Percentiles rank a stretch among this genome's conserved stretches.
phyloP scores from a whole-genome alignment of 2,797 vertebrate species.

The Uromys caudimaculatus region DNA sequence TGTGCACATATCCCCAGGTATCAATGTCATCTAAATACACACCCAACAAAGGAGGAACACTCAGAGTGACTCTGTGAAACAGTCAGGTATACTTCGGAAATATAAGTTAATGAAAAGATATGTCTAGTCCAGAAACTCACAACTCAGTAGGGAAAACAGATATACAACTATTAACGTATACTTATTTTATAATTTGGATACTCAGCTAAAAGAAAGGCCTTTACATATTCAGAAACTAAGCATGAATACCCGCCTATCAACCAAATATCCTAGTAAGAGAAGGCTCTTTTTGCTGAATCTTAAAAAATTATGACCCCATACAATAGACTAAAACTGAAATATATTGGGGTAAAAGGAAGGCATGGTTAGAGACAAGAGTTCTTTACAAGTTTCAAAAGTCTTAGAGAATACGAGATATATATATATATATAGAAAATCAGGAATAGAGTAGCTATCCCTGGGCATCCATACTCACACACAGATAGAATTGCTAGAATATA shows the following conservation, averaged over 20 bases:
- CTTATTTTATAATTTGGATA: background rate
- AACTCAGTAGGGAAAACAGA: background rate
- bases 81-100: conserved; percentile 1
- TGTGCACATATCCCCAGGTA: conserved; percentile 1
- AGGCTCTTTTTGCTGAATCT: background rate
- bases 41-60: conserved; percentile 11
- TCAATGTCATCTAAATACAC: conserved; percentile 41
- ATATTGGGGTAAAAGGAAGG: background rate
- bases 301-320: background rate
- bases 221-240: background rate
- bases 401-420: background rate
- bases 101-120: background rate
- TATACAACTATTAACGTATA: background rate
- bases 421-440: background rate
- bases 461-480: background rate
- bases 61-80: background rate
- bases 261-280: background rate
- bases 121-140: conserved; percentile 1
- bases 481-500: background rate
- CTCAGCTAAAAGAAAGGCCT: background rate
- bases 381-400: background rate
- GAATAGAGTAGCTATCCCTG: background rate
- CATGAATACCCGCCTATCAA: background rate
- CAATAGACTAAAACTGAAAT: background rate
- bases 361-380: background rate